Percentiles rank a stretch among this genome's conserved stretches.
These are phyloP conservation scores for Neelides sp. DNA, from an alignment of 1,140 invertebrate species.

Conservation along the genomic window DNA sequence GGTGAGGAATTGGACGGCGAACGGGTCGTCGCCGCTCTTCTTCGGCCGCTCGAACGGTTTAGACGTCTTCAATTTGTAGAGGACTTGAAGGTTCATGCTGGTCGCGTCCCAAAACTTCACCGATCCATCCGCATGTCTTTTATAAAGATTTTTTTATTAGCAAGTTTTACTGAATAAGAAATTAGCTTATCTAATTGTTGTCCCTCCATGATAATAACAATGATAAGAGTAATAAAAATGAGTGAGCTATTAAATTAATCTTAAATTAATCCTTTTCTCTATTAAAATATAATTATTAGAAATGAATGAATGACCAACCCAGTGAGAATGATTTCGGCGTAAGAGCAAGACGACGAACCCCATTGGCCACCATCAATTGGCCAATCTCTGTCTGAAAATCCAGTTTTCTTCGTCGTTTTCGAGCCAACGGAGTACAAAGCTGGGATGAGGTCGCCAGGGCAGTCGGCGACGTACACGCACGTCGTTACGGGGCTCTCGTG, in stretches of 20 bases:
- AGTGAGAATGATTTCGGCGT: constrained; percentile 92
- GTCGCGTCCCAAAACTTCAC: constrained; percentile 97
- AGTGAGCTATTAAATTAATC: too few relatives aligned
- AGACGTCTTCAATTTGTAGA: constrained; percentile 95
- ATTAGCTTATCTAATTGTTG: neutral
- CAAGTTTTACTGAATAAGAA: neutral
- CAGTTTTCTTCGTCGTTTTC: constrained; percentile 50
- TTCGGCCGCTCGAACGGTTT: constrained; percentile 75
- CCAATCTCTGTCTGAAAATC: constrained; percentile 90
- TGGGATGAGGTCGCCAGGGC: constrained; percentile 89
- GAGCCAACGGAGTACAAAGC: constrained; percentile 81
- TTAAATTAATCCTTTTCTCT: neutral
- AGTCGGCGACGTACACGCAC: constrained; percentile 92
- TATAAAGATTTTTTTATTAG: constrained; percentile 29
- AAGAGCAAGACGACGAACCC: constrained; percentile 82
- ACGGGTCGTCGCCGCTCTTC: constrained; percentile 64
- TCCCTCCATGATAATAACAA: neutral
- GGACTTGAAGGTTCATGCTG: constrained; percentile 76
- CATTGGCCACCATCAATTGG: constrained; percentile 43
- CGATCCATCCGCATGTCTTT: constrained; percentile 86
- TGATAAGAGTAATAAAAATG: too few relatives aligned
- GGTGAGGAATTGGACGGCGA: constrained; percentile 83
- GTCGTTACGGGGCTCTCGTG: constrained; percentile 94
- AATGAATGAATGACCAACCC: constrained; percentile 56
- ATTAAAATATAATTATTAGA: constrained; percentile 4